phyloP scores from a whole-genome alignment of 2,797 vertebrate genomes.

The Poeciliopsis gracilis region DNA sequence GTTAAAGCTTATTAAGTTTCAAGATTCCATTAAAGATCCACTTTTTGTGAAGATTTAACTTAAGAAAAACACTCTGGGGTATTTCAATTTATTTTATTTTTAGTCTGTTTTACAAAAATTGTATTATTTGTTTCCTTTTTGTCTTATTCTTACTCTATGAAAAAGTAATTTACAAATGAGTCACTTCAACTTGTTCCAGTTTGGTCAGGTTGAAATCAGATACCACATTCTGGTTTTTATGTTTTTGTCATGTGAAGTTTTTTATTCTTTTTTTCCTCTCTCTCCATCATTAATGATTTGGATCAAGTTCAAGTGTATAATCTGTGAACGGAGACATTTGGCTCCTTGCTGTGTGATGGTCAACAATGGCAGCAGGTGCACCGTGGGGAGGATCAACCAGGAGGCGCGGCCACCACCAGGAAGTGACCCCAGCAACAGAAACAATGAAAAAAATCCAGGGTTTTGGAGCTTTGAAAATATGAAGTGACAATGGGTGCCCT shows the following conservation, averaged over 20 bases:
- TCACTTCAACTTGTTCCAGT: neutral
- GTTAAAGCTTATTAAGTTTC: neutral
- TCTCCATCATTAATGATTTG: neutral
- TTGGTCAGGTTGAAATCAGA: neutral
- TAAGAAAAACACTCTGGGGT: neutral
- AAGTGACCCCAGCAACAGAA: conserved; percentile 71
- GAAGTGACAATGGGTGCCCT: conserved; percentile 85
- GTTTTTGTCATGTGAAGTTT: neutral
- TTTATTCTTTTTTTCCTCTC: neutral
- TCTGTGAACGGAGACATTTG: conserved; percentile 48
- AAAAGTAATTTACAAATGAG: neutral
- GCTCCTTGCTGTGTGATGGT: conserved; percentile 53
- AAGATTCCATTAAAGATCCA: neutral
- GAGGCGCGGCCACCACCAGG: conserved; percentile 57
- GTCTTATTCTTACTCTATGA: neutral
- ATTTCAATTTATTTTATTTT: neutral
- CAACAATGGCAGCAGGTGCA: conserved; percentile 71
- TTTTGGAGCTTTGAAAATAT: conserved; percentile 81
- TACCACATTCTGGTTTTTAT: neutral
- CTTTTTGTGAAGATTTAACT: neutral
- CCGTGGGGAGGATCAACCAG: conserved; percentile 46
- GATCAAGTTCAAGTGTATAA: conserved; percentile 19
- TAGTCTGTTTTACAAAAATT: neutral
- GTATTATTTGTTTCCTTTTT: neutral
- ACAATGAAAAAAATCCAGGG: conserved; percentile 66